Base-by-base conservation (phyloP, 2,888 invertebrate genomes). In the Operophtera brumata region DNA sequence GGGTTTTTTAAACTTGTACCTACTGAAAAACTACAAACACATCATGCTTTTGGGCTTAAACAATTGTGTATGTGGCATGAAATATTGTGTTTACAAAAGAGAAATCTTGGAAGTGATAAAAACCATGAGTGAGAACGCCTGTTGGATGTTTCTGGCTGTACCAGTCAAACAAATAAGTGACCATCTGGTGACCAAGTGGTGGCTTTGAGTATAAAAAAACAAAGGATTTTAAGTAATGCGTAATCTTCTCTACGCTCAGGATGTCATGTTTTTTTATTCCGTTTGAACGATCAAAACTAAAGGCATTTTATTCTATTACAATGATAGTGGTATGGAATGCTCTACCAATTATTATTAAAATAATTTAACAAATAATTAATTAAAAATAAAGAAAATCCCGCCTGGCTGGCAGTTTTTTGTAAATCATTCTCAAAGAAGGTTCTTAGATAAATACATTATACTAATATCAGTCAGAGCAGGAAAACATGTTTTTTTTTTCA, bases 181-280 rank as follows among this genome's bases (percentile, higher is more conserved):
- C 86, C 88, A 88, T 87, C 77, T 89, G 88, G 82, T 78, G 76
- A 75, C 84, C 88, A 88, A 84, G 78, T 87, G 88, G 42, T 56
- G 56, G 62, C 47, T 35, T 52, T 56, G 59, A 62, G 61, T 69
- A 62, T 67, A 69, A 66, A 70, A 56, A 62, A 66, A 70, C 69
- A 71, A 70, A 65, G 59, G 52, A 40, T 39, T 34, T 52, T 32
- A 11, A 46, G 13, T 30, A 47, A 30, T 9, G 30, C 30, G 7
- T 30, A 30, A 30, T 30, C 47, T 42, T 20, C 14, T 49, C 3
- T 46, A 41, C n/a, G 20, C 14, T 37, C 40, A 44, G 20, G 41
- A 47, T 47, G 47, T 45, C 14, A 44, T 36, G 39, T 48, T 47
- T 51, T 47, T 41, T 40, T 47, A 42, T 12, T 10, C 4, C 2